Base-by-base conservation (phyloP, 2,888 invertebrate species). In the Campopleginae sp. region DNA sequence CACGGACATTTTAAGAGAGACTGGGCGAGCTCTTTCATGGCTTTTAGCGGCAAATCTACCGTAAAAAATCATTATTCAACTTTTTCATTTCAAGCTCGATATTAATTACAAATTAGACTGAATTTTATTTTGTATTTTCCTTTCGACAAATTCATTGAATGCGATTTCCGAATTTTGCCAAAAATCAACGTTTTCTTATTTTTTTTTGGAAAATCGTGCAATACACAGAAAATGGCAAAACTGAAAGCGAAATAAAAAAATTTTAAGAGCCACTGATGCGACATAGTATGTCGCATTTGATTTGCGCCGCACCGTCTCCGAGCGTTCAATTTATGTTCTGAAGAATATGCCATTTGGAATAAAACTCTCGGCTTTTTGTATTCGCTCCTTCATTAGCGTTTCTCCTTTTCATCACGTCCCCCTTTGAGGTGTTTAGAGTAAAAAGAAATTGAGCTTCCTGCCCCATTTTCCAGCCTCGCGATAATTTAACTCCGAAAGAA, bases 301-400 rank as follows among this genome's bases (percentile, higher is more conserved):
- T 3, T 58, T 1, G 23, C 0, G 54, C 12, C 54, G n/a, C n/a
- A 58, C 5, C 54, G 14, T 58, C n/a, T n/a, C 27, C 23, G 27
- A 23, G 27, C 54, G 58, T 27, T 58, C 27, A 65, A 65, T 38
- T 33, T 38, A 33, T 8, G n/a, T 88, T 89, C 23, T 80, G 71
- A 86, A 88, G 89, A 89, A 90, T 90, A 91, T 91, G 88, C 83
- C 86, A 89, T 90, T 88, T 87, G 82, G 88, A 87, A 88, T 88
- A 86, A 89, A 89, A 76, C 79, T 75, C 75, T 74, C 48, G 76
- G 76, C 51, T 51, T 61, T 70, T 68, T 74, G 78, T 63, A 71
- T 58, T 48, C 71, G 80, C 46, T 77, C 65, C 74, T 66, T 38
- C 72, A 61, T 84, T 58, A 74, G 74, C 54, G 38, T 77, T 70